A percentile compares a stretch with the other conserved stretches of the same genome.
These are phyloP conservation scores for Orchestes rusci DNA, from an alignment of 2,888 invertebrate species.

Conservation along the genomic window DNA sequence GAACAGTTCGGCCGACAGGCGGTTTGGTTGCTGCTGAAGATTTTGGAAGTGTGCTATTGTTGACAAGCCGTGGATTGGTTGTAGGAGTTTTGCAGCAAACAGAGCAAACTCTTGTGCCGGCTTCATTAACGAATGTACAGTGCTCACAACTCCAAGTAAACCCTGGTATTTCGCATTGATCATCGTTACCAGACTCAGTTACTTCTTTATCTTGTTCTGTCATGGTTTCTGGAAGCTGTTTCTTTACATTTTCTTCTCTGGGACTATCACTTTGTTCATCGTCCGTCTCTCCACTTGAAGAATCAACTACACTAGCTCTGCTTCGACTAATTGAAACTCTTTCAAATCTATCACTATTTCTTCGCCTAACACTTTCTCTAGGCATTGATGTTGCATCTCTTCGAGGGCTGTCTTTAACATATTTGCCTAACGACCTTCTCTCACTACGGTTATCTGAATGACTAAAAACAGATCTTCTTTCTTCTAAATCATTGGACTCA, in stretches of 20 bases:
- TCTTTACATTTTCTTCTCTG: conserved; percentile 27
- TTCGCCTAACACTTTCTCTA: conserved; percentile 30
- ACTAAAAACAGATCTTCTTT: conserved; percentile 39
- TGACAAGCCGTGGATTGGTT: conserved; percentile 28
- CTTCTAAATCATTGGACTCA: conserved; percentile 37
- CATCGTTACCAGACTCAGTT: conserved; percentile 35
- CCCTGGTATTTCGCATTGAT: conserved; percentile 42
- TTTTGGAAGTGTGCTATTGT: conserved; percentile 9
- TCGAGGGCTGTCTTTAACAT: conserved; percentile 29
- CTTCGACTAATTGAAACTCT: conserved; percentile 32
- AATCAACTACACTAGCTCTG: conserved; percentile 32
- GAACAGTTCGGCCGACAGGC: conserved; percentile 9
- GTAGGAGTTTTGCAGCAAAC: conserved; percentile 81
- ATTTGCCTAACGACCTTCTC: conserved; percentile 35
- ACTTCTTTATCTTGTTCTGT: conserved; percentile 31
- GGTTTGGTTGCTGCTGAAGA: conserved; percentile 17
- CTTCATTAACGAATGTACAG: conserved; percentile 81
- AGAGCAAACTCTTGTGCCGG: conserved; percentile 70
- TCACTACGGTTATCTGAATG: conserved; percentile 32
- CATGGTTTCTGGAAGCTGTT: not conserved
- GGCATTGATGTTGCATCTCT: conserved; percentile 37
- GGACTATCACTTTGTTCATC: conserved; percentile 34
- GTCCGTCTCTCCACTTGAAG: conserved; percentile 36
- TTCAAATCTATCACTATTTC: conserved; percentile 30
- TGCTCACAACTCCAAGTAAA: conserved; percentile 81